Percentiles rank a stretch among this genome's conserved stretches.
These are phyloP conservation scores for Triplophysa yarkandensis DNA, from an alignment of 2,797 vertebrate genomes.

Conservation along the genomic window DNA sequence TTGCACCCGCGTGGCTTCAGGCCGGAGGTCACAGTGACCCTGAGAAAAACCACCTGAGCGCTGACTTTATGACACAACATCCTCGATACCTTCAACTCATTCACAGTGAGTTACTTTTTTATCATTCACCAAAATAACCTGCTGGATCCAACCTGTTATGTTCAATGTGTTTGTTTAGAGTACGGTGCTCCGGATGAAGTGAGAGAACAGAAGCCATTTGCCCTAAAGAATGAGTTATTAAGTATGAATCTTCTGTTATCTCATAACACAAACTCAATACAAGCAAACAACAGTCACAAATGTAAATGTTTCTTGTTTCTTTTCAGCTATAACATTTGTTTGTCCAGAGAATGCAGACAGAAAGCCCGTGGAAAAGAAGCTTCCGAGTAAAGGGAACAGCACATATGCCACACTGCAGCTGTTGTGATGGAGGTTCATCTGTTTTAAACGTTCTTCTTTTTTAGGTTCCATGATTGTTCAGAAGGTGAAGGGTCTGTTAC, in stretches of 20 bases:
- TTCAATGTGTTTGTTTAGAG: constrained; percentile 70
- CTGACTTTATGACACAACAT: constrained; percentile 80
- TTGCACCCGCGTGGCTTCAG: constrained; percentile 84
- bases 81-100: constrained; percentile 83
- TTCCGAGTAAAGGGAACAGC: constrained; percentile 80
- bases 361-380: constrained; percentile 82
- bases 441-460: not conserved
- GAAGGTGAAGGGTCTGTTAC: constrained; percentile 90
- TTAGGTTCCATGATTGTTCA: constrained; percentile 89
- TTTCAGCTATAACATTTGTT: constrained; percentile 83
- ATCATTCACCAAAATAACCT: too few relatives aligned
- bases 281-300: too few relatives aligned
- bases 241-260: constrained; percentile 74
- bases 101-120: constrained; percentile 74
- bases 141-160: too few relatives aligned
- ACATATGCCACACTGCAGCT: not conserved
- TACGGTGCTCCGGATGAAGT: constrained; percentile 87
- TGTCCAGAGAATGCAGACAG: constrained; percentile 80
- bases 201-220: constrained; percentile 73
- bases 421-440: not conserved
- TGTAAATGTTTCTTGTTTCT: not conserved
- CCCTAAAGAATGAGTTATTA: constrained; percentile 87
- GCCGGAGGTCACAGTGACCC: constrained; percentile 79
- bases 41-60: constrained; percentile 69
- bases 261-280: not conserved